Evolutionary conservation across 2,797 vertebrate genomes (phyloP).

Genomic region (Tapera naevia): DNA sequence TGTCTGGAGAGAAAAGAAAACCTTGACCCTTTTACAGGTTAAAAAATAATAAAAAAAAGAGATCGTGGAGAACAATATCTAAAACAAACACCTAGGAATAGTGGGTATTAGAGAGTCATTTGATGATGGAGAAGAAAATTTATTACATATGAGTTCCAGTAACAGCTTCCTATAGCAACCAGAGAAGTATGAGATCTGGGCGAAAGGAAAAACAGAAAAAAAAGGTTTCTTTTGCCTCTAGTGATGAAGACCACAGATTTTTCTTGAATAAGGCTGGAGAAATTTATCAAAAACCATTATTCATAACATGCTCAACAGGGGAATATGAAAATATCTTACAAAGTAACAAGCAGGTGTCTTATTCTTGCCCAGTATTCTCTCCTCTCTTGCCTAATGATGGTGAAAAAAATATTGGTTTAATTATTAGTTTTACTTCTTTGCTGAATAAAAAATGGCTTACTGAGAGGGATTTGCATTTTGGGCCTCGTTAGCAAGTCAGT

Average conservation of each 20-base stretch:
- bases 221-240: slow-evolving; percentile 10
- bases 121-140: slow-evolving; percentile 46
- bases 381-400: background rate
- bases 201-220: background rate
- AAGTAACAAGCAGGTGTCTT: background rate
- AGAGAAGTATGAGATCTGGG: slow-evolving; percentile 27
- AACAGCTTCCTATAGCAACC: slow-evolving; percentile 58
- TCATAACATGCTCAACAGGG: background rate
- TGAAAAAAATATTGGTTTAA: background rate
- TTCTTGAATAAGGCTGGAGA: background rate
- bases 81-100: slow-evolving; percentile 50
- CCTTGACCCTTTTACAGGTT: background rate
- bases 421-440: background rate
- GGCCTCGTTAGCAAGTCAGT: background rate
- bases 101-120: slow-evolving; percentile 34
- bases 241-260: slow-evolving; percentile 39
- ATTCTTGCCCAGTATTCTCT: background rate
- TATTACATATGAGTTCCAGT: slow-evolving; percentile 48
- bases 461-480: slow-evolving; percentile 21
- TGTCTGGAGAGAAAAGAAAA: background rate
- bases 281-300: slow-evolving; percentile 20
- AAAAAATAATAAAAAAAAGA: background rate
- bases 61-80: slow-evolving; percentile 34
- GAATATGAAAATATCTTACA: background rate
- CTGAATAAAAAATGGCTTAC: background rate